Evolutionary conservation across 2,113 vertebrate species (phyloP), one percentile per base, ranked within the genome.

Genomic region (Pyrgilauda ruficollis): DNA sequence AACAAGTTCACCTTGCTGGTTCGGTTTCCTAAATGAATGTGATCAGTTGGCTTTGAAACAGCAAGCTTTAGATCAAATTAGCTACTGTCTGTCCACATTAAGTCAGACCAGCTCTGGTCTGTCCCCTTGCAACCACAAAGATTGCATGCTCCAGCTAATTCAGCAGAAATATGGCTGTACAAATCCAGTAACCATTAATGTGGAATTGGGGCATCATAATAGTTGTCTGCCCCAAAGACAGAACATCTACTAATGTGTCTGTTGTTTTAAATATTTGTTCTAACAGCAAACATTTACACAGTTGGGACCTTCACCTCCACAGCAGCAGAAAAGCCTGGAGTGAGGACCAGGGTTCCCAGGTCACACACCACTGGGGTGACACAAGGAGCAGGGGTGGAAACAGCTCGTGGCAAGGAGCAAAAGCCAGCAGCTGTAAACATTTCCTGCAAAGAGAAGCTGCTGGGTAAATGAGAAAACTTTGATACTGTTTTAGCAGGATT

Each of bases 1-100:
- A 83, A 31, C 33, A 81, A 87, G 77, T 63, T 75, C 87, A 95
- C 47, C 84, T 89, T 82, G 81, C 46, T 84, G 55, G 69, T 44
- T 81, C 68, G 39, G 66, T 47, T 78, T 89, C 46, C 92, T 55
- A 52, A 91, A 89, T 35, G 14, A 56, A 87, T 75, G 46, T 44
- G 47, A 87, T 72, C 56, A 79, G 30, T 27, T 91, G 33, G 64
- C 85, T 87, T 63, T 81, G 43, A 87, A 84, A 81, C 13, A 63
- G 41, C 50, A 74, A 85, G 35, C 46, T 84, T 70, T 83, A 87
- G 55, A 78, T 84, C 43, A 94, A 84, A 93, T 33, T 13, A 92
- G 81, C 41, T 72, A 33, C 30, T 82, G 80, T 58, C 77, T 86
- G 46, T 41, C 37, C 52, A 74, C 64, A 58, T 84, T 53, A 69